Evolutionary conservation across 2,888 invertebrate species (phyloP).

Genomic region (Nemapogon koenigi): DNA sequence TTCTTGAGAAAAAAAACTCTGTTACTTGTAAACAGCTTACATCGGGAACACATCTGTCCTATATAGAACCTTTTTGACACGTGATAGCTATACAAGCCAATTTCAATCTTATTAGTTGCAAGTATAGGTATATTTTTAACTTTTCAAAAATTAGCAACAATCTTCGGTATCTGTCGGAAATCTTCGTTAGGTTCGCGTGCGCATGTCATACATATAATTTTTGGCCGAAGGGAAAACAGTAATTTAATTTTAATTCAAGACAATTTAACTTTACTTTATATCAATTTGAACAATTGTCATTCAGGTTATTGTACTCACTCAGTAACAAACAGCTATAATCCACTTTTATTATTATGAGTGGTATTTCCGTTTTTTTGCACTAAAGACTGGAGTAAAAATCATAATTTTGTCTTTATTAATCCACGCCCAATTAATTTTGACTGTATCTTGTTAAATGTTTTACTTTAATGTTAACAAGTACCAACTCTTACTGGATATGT

Average conservation of each 20-base stretch:
- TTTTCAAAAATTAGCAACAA: constrained; percentile 24
- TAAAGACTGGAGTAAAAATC: background rate
- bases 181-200: constrained; percentile 28
- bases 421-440: background rate
- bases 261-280: constrained; percentile 6
- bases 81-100: background rate
- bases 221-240: constrained; percentile 27
- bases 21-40: constrained; percentile 44
- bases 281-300: constrained; percentile 9
- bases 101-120: background rate
- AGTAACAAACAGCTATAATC: constrained; percentile 4
- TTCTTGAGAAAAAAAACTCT: constrained; percentile 43
- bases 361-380: constrained; percentile 7
- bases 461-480: background rate
- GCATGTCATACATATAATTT: constrained; percentile 31
- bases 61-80: constrained; percentile 10
- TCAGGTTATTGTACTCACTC: constrained; percentile 4
- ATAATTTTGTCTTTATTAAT: background rate
- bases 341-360: constrained; percentile 3
- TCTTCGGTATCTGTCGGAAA: constrained; percentile 34
- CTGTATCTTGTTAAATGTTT: background rate
- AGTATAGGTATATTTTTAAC: background rate
- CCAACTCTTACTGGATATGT: too few relatives aligned
- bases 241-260: constrained; percentile 20
- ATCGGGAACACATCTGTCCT: constrained; percentile 56